Percentiles rank a stretch among this genome's conserved stretches.
phyloP scores from a whole-genome alignment of 1,140 invertebrate genomes.

The Rhizoglyphus robini region DNA sequence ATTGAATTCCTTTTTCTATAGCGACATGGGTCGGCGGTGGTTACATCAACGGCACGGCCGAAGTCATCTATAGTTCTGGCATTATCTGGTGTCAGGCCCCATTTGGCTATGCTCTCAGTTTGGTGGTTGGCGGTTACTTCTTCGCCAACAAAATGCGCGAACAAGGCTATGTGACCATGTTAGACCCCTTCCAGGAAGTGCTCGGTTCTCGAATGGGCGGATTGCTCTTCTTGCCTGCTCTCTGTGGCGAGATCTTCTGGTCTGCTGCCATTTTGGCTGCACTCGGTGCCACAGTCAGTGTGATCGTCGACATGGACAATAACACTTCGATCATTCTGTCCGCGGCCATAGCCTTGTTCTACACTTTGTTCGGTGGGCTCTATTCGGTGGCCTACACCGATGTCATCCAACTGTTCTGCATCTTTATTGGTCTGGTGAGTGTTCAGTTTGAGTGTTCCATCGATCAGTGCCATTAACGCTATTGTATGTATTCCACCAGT shows the following conservation, averaged over 20 bases:
- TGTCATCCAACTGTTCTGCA: constrained; percentile 95
- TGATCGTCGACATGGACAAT: constrained; percentile 91
- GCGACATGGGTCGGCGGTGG: constrained; percentile 98
- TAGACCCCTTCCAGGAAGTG: constrained; percentile 89
- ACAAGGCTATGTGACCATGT: constrained; percentile 95
- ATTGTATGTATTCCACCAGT: constrained; percentile 39
- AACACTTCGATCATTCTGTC: constrained; percentile 82
- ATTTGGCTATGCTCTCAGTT: constrained; percentile 85
- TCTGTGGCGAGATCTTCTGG: constrained; percentile 96
- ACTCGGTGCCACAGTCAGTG: constrained; percentile 79
- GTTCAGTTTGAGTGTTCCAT: too few relatives aligned
- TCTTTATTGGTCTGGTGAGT: constrained; percentile 80
- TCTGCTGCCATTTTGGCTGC: constrained; percentile 90
- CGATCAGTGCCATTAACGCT: background rate
- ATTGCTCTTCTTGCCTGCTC: constrained; percentile 82
- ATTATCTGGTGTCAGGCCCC: constrained; percentile 93
- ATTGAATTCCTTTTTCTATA: too few relatives aligned
- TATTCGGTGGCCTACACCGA: constrained; percentile 98
- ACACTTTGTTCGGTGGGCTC: constrained; percentile 91
- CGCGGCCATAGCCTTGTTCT: constrained; percentile 87
- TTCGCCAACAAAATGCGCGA: constrained; percentile 95
- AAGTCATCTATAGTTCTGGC: constrained; percentile 79
- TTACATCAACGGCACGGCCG: constrained; percentile 96
- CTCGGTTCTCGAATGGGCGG: constrained; percentile 95
- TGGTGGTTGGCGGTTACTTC: constrained; percentile 88